phyloP scores from a whole-genome alignment of 2,888 invertebrate species.

The Steinernema carpocapsae region DNA sequence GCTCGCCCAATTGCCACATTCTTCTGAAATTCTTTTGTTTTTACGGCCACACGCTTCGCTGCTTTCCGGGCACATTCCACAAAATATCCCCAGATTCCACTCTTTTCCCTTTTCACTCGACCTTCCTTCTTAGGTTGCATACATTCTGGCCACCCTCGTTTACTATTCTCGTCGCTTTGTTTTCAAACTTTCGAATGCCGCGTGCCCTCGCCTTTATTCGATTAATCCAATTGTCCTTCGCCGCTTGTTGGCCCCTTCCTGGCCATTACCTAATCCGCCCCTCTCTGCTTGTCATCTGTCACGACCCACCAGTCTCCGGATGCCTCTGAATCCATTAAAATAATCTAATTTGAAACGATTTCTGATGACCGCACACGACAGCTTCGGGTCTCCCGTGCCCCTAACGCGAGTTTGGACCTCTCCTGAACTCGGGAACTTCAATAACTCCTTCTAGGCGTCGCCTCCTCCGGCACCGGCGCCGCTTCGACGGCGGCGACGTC shows the following conservation, averaged over 20 bases:
- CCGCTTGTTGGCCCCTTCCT: not conserved
- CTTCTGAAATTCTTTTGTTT: no score
- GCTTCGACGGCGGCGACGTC: not conserved
- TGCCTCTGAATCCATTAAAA: conserved; percentile 20
- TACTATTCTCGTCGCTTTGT: not conserved
- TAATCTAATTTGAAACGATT: conserved; percentile 28
- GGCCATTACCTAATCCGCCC: conserved; percentile 14
- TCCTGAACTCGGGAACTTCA: conserved; percentile 3
- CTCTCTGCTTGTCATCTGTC: not conserved
- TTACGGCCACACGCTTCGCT: no score
- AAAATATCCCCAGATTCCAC: no score
- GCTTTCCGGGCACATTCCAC: no score
- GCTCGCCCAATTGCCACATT: no score
- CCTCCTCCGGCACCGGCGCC: not conserved
- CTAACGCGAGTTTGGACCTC: not conserved
- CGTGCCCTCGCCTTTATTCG: not conserved
- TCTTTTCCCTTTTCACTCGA: no score
- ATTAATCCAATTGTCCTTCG: conserved; percentile 5
- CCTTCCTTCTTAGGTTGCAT: no score
- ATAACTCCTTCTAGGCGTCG: conserved; percentile 1
- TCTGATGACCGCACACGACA: conserved; percentile 22
- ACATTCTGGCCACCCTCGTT: no score
- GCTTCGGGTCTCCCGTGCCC: not conserved
- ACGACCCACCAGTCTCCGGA: not conserved
- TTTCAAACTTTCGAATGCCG: not conserved